Percentiles rank a stretch among this genome's conserved stretches.
These are phyloP conservation scores for Apis dorsata DNA, from an alignment of 1,140 invertebrate genomes.

Conservation along the genomic window DNA sequence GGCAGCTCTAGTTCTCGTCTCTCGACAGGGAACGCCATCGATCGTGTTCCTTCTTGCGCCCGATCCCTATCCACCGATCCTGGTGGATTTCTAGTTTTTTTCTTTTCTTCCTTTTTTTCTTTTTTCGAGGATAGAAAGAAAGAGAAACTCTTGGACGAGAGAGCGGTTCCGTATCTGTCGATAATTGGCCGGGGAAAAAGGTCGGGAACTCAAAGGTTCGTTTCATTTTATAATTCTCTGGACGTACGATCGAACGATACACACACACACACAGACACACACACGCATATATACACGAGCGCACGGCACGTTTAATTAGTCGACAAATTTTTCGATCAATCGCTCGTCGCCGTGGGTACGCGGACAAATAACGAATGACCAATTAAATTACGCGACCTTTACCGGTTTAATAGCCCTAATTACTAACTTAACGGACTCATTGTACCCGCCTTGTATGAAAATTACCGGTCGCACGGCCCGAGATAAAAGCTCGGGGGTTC, in stretches of 20 bases:
- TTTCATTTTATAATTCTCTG: no score
- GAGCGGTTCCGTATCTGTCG: no score
- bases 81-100: not conserved
- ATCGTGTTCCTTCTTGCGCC: not conserved
- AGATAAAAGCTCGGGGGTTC: not conserved
- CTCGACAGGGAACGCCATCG: not conserved
- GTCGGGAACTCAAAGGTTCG: no score
- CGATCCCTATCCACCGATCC: not conserved
- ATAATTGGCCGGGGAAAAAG: no score
- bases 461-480: slow-evolving; percentile 6
- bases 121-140: no score
- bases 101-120: no score
- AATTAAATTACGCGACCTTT: slow-evolving; percentile 42
- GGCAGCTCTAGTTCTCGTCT: not conserved
- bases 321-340: slow-evolving; percentile 2
- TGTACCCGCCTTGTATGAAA: slow-evolving; percentile 21
- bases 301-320: not conserved
- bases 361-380: slow-evolving; percentile 17
- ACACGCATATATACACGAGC: no score
- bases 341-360: not conserved
- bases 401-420: slow-evolving; percentile 38
- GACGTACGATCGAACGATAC: not conserved
- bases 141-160: no score
- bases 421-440: slow-evolving; percentile 31
- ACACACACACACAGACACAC: no score